Percentiles rank a stretch among this genome's conserved stretches.
Evolutionary conservation across 2,113 vertebrate species (phyloP).

Genomic region (Axis porcinus): DNA sequence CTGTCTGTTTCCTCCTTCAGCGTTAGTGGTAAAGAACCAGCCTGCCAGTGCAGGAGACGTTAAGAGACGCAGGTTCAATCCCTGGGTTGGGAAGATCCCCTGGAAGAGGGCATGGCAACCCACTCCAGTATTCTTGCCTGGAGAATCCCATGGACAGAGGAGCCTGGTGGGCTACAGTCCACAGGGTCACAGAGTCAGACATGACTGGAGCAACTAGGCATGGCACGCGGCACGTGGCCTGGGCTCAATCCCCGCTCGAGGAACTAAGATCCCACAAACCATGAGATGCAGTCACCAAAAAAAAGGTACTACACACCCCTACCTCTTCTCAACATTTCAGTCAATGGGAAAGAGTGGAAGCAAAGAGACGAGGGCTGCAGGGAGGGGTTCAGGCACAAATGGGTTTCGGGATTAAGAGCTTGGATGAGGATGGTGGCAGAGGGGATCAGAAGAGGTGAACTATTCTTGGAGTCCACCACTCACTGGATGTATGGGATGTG

Average conservation of each 20-base stretch:
- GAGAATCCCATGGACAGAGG: background rate
- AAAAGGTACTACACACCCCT: background rate
- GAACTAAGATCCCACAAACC: background rate
- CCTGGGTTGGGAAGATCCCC: background rate
- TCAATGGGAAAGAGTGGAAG: background rate
- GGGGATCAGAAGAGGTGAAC: fast-evolving
- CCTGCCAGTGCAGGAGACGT: background rate
- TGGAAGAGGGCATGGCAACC: background rate
- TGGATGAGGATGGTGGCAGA: background rate
- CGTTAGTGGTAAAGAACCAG: background rate
- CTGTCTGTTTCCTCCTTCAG: background rate
- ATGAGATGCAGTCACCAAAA: background rate
- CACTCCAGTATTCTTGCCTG: background rate
- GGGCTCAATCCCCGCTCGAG: background rate
- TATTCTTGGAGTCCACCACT: background rate
- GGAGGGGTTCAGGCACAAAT: background rate
- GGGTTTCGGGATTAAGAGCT: background rate
- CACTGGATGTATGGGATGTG: background rate
- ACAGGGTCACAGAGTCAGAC: background rate
- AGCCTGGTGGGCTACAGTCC: background rate
- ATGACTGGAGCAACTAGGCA: background rate
- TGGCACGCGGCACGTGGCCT: background rate
- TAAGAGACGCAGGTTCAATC: background rate
- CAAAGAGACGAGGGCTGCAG: background rate
- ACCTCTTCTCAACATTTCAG: background rate